Evolutionary conservation across 2,797 vertebrate species (phyloP).

Genomic region (Myoxocephalus aenaeus): DNA sequence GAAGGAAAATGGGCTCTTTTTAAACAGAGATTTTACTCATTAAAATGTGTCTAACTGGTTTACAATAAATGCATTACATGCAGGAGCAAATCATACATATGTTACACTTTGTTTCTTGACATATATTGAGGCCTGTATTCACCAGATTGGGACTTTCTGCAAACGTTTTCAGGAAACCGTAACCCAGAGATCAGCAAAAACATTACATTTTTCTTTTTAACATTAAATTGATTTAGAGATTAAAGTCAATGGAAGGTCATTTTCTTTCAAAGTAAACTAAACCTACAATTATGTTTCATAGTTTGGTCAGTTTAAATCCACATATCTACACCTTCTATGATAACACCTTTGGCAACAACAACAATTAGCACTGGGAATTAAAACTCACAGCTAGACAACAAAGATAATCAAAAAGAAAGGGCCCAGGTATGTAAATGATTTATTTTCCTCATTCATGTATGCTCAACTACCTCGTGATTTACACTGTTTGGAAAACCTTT

Average conservation of each 20-base stretch:
- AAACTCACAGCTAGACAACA: background rate
- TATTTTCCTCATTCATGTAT: too few relatives aligned
- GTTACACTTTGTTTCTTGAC: background rate
- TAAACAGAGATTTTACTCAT: background rate
- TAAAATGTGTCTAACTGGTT: background rate
- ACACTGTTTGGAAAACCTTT: too few relatives aligned
- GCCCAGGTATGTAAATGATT: too few relatives aligned
- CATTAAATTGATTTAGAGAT: background rate
- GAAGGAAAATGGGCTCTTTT: background rate
- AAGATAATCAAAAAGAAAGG: background rate
- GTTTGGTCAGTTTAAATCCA: slow-evolving; percentile 55
- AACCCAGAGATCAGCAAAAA: background rate
- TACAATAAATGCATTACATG: too few relatives aligned
- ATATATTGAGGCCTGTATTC: background rate
- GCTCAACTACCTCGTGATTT: too few relatives aligned
- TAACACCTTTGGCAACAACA: background rate
- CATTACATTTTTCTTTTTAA: too few relatives aligned
- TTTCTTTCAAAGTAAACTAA: background rate
- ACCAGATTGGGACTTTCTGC: background rate
- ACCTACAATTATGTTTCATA: slow-evolving; percentile 9
- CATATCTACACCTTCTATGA: slow-evolving; percentile 24
- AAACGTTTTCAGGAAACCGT: background rate
- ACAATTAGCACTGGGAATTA: background rate
- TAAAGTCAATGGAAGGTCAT: background rate
- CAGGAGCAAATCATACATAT: too few relatives aligned